Evolutionary conservation across 1,140 invertebrate species (phyloP), one percentile per base, ranked within the genome.

Genomic region (Meloidogyne hapla): DNA sequence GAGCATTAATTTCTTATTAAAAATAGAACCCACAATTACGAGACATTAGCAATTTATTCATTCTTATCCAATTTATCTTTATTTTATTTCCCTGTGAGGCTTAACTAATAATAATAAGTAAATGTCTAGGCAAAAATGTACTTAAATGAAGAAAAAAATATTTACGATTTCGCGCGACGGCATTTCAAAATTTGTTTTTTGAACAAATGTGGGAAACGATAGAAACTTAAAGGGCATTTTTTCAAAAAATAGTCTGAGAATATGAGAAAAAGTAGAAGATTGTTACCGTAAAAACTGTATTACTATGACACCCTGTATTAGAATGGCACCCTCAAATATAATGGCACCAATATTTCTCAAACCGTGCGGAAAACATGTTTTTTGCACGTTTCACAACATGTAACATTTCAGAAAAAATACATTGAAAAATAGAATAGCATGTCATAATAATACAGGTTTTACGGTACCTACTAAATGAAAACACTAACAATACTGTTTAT

Each of bases 141-240:
- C 1, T 5, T 15, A 56, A n/a, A 56, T 15, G 48, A 56, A 18
- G 13, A 56, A 56, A 56, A 56, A 15, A 56, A 56, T 9, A 56
- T 56, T 56, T 56, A 56, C n/a, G n/a, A 56, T 56, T 56, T 21
- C 48, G 18, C 48, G 48, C 48, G 48, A 18, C 48, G 48, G n/a
- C n/a, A 56, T 56, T 56, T 56, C 48, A 56, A 56, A n/a, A n/a
- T 56, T 56, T 56, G 48, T 56, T 56, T 56, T 56, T 56, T 56
- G 48, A 56, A 56, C 48, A 56, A n/a, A 56, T n/a, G n/a, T 15
- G n/a, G 48, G 48, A 18, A 56, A 56, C 0, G 48, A 56, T n/a
- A 56, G 18, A 56, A n/a, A 48, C 18, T 56, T 56, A 56, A 56
- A 56, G 48, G 48, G 48, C 48, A 56, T 56, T 56, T 56, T 48